Evolutionary conservation across 2,888 invertebrate species (phyloP), one percentile per base, ranked within the genome.

Genomic region (Catocala sponsa): DNA sequence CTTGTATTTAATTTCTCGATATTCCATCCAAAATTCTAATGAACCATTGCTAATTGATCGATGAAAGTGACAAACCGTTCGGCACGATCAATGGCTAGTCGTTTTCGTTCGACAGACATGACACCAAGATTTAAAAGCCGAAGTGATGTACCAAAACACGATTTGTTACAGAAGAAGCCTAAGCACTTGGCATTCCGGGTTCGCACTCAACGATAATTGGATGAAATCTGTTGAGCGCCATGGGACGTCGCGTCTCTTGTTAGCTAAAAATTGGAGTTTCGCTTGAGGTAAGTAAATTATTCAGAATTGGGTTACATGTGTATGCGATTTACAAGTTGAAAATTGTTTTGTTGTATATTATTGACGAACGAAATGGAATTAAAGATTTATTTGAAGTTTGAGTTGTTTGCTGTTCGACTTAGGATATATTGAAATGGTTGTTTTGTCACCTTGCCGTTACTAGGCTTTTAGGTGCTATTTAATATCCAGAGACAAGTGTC

Each of bases 131-230:
- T 38, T 32, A 42, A 57, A 61, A 59, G 48, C 33, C 10, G 33
- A 55, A 64, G 53, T 46, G 59, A 52, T 35, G 15, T 12, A 41
- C 42, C 61, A 67, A 59, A 55, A 55, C 48, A n/a, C 56, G 51
- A 12, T 58, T 57, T 15, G 50, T 60, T 46, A 54, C 50, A 15
- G 49, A 38, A 38, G 50, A 35, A 35, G 51, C 42, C 35, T 57
- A 50, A 44, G 48, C 60, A 56, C 61, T 65, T 60, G 64, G 59
- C 59, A 71, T 63, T 58, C 69, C 35, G 44, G 13, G 55, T 65
- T 56, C 57, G 63, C 59, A 51, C 68, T 65, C 60, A 33, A 52
- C 54, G 63, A 63, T 77, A 75, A 75, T 75, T 77, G 78, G 63
- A 72, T 71, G 58, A 74, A 75, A 74, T 77, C 66, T 74, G 69